Conservation (phyloP, 2,797 vertebrate species). For the Karalla daura region DNA sequence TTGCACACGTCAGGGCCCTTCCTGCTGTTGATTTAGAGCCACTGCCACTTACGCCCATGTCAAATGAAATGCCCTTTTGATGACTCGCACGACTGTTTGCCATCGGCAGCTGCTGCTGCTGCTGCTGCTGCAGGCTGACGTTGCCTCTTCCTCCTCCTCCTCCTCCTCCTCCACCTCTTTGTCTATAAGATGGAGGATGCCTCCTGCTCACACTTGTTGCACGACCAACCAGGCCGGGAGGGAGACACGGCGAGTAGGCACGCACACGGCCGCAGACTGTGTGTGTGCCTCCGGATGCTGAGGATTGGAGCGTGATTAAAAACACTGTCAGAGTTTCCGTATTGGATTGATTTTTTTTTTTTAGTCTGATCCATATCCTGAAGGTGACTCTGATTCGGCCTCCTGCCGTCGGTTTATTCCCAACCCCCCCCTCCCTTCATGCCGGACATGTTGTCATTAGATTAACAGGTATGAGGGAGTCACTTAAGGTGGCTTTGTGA, state of each 20-base stretch:
- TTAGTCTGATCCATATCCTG: conserved; percentile 75
- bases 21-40: conserved; percentile 84
- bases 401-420: conserved; percentile 52
- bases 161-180: too few species aligned
- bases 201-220: conserved; percentile 53
- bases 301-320: conserved; percentile 71
- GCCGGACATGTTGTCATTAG: conserved; percentile 68
- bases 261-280: conserved; percentile 43
- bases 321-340: conserved; percentile 63
- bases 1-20: conserved; percentile 78
- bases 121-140: conserved; percentile 49
- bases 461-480: conserved; percentile 77
- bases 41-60: conserved; percentile 76
- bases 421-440: conserved; percentile 64
- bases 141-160: conserved; percentile 63
- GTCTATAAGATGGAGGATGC: conserved; percentile 32
- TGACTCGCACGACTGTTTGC: conserved; percentile 78
- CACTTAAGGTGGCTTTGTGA: conserved; percentile 68
- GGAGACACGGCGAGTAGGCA: conserved; percentile 33
- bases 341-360: conserved; percentile 74
- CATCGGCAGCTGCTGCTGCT: conserved; percentile 77
- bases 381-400: conserved; percentile 70
- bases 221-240: conserved; percentile 28
- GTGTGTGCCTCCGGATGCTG: conserved; percentile 40
- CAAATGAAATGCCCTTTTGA: conserved; percentile 82